Evolutionary conservation across 2,797 vertebrate genomes (phyloP), one percentile per base, ranked within the genome.

Genomic region (Xyrichtys novacula): DNA sequence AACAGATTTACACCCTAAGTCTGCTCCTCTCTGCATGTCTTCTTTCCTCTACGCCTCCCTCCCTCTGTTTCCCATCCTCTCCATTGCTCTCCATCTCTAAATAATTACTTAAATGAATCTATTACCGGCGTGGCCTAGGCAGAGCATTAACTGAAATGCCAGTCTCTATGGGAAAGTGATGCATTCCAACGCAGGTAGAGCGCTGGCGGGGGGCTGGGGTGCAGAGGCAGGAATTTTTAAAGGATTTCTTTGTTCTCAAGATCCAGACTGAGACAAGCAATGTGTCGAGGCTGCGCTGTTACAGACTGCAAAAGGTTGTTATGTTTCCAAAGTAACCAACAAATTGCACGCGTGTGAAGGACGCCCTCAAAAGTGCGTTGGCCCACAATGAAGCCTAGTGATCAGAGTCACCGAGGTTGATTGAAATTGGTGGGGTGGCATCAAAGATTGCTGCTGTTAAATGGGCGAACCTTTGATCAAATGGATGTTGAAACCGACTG

Each of bases 91-190:
- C 76, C 58, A 46, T 78, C 78, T 72, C 80, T 78, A 82, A 85
- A 89, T 87, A 90, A 91, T 91, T 83, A 83, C 87, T 79, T 85
- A 85, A 90, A 91, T 85, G 34, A 84, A 80, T 85, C 76, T 81
- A 87, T 83, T 85, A 83, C 65, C 23, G 14, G 72, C 67, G 61
- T 57, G 32, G 73, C 60, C 59, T 59, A 56, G 34, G 69, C 52
- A 23, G 54, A 74, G 84, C 72, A 80, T 79, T 80, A 84, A 79
- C 76, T 69, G 60, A 84, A 77, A 71, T 73, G 65, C 68, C 76
- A 72, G 63, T 73, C 65, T 70, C 78, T 22, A 14, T 53, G 74
- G 68, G 72, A 62, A 78, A 75, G 77, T 32, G 65, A 78, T 78
- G 81, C 64, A 69, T 81, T 74, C 75, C 15, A 40, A 26, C 65